These are phyloP conservation scores for Tamandua tetradactyla DNA, from an alignment of 2,797 vertebrate genomes.

Conservation along the genomic window DNA sequence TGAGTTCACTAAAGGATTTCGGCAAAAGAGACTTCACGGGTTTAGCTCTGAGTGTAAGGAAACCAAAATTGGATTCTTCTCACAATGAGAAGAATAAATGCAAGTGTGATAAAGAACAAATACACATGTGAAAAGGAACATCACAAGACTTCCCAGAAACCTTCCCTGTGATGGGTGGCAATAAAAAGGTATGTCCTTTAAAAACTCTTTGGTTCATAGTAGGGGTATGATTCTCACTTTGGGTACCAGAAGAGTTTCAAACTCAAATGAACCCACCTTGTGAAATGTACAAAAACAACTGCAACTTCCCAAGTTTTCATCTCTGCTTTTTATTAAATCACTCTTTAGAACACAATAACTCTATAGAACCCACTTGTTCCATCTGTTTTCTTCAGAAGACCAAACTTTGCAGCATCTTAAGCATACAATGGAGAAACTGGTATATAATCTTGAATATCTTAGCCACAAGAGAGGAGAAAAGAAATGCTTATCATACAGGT, in stretches of 20 bases:
- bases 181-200: neutral
- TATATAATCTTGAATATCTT: constrained; percentile 90
- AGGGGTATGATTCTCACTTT: neutral
- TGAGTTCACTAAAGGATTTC: neutral
- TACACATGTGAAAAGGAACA: neutral
- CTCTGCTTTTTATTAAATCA: neutral
- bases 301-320: neutral
- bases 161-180: neutral
- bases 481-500: constrained; percentile 81
- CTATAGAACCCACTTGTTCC: no score
- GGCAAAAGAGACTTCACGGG: neutral
- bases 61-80: neutral
- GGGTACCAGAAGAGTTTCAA: neutral
- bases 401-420: neutral
- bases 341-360: neutral
- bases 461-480: constrained; percentile 97
- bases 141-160: neutral
- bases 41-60: neutral
- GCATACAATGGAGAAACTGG: neutral
- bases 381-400: no score
- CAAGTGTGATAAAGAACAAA: no score
- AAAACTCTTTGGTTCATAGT: neutral
- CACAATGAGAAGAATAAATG: neutral
- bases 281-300: neutral
- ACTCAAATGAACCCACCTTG: no score